Conservation (phyloP, 2,797 vertebrate species). For the Pelodytes ibericus region DNA sequence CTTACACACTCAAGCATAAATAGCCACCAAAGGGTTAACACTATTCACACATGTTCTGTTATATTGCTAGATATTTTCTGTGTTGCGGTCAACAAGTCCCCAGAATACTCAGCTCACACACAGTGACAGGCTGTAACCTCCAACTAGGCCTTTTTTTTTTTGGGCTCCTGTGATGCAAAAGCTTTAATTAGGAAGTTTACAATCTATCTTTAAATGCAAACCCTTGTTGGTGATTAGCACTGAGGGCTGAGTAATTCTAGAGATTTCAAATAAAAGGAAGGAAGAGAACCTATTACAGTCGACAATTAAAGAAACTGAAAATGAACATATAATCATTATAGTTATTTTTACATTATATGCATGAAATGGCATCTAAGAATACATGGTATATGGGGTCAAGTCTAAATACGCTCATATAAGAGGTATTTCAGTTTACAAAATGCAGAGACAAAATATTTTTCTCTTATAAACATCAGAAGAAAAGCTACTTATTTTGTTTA, state of each 20-base stretch:
- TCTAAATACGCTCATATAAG: constrained; percentile 17
- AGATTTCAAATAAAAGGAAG: constrained; percentile 55
- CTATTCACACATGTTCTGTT: constrained; percentile 13
- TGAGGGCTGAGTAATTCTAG: constrained; percentile 53
- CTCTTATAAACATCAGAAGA: background rate
- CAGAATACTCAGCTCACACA: constrained; percentile 44
- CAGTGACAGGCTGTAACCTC: constrained; percentile 51
- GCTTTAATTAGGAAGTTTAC: constrained; percentile 57
- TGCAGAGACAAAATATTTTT: background rate
- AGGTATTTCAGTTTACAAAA: background rate
- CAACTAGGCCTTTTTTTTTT: constrained; percentile 48
- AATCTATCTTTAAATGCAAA: constrained; percentile 56
- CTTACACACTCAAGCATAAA: too few relatives aligned
- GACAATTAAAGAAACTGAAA: constrained; percentile 56
- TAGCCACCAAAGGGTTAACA: constrained; percentile 32
- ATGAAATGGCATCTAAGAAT: constrained; percentile 50
- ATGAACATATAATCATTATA: constrained; percentile 52
- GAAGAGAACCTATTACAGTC: constrained; percentile 55
- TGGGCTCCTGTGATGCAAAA: constrained; percentile 48
- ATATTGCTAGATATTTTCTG: constrained; percentile 10
- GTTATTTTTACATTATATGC: constrained; percentile 55
- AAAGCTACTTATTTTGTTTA: background rate
- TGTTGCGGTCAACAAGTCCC: constrained; percentile 36
- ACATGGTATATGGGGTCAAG: constrained; percentile 16
- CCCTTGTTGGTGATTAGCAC: constrained; percentile 52